Conservation (phyloP, 2,888 invertebrate species). For the Platycheirus albimanus region DNA sequence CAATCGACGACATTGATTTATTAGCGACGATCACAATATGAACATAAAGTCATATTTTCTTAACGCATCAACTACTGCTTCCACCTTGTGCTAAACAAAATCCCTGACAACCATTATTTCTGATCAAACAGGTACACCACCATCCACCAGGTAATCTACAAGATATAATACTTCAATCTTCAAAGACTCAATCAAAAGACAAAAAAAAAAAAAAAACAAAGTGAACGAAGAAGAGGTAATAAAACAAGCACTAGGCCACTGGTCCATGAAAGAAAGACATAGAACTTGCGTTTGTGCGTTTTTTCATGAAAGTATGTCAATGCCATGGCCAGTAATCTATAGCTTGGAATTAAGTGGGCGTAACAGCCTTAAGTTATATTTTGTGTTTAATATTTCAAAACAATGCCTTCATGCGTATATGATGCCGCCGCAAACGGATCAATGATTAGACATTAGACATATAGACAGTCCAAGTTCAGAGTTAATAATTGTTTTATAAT, state of each 20-base stretch:
- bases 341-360: slow-evolving; percentile 48
- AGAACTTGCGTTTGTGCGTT: slow-evolving; percentile 35
- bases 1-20: slow-evolving; percentile 11
- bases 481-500: background rate
- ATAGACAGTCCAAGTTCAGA: slow-evolving; percentile 20
- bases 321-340: slow-evolving; percentile 38
- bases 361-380: slow-evolving; percentile 49
- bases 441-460: too few relatives aligned
- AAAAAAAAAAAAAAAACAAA: background rate
- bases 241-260: slow-evolving; percentile 21
- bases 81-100: background rate
- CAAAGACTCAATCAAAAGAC: slow-evolving; percentile 9
- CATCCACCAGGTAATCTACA: too few relatives aligned
- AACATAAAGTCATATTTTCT: slow-evolving; percentile 1
- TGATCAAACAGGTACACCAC: slow-evolving; percentile 35
- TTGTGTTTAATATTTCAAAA: slow-evolving; percentile 34
- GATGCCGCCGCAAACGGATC: slow-evolving; percentile 30
- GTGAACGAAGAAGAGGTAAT: slow-evolving; percentile 28
- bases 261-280: slow-evolving; percentile 47
- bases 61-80: background rate
- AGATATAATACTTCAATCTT: background rate
- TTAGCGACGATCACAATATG: background rate
- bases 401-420: slow-evolving; percentile 13
- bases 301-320: slow-evolving; percentile 59
- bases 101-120: background rate